Conservation (phyloP, 2,113 vertebrate genomes). For the Protobothrops mucrosquamatus region DNA sequence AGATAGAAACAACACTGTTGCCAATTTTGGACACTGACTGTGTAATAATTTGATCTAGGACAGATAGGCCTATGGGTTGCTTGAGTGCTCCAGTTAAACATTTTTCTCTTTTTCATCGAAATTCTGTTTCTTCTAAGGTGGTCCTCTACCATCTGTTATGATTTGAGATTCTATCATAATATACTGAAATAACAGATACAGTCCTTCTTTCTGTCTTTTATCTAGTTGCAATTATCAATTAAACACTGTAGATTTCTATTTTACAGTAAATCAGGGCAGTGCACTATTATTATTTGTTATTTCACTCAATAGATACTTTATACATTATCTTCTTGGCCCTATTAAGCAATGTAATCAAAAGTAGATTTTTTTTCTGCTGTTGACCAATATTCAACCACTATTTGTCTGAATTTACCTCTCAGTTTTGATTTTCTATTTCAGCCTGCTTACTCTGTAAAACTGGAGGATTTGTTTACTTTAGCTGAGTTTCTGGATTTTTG, state of each 20-base stretch:
- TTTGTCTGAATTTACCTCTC: not conserved
- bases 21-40: not conserved
- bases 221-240: not conserved
- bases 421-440: not conserved
- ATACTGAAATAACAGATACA: not conserved
- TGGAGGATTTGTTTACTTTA: not conserved
- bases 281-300: not conserved
- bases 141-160: not conserved
- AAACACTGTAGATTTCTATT: not conserved
- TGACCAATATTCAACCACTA: not conserved
- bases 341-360: not conserved
- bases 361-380: no score
- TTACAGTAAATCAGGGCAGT: not conserved
- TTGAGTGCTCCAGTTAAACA: conserved; percentile 2
- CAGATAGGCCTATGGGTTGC: conserved; percentile 5
- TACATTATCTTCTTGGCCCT: not conserved
- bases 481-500: not conserved
- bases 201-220: not conserved
- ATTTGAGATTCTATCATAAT: not conserved
- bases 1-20: not conserved
- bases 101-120: not conserved
- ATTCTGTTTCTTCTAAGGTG: not conserved
- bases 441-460: not conserved
- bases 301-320: no score
- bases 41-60: not conserved